Evolutionary conservation across 2,797 vertebrate genomes (phyloP), one percentile per base, ranked within the genome.

Genomic region (Acanthiza pusilla): DNA sequence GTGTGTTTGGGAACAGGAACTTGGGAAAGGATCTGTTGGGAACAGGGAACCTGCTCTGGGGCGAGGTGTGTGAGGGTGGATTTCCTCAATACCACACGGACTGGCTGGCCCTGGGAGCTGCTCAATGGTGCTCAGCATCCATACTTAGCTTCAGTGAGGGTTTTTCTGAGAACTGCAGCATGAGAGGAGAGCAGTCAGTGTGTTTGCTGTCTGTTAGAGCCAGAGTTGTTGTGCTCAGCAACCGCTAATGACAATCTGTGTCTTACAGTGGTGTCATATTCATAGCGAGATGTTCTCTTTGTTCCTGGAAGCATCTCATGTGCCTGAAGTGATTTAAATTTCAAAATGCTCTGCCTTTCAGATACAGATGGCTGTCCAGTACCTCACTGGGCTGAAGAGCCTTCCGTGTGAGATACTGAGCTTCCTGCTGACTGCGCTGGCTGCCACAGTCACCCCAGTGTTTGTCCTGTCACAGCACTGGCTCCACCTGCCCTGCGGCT

Each of bases 401-500:
- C 97, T 98, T 13, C 98, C 97, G 2, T 98, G 99, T 68, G 99
- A 99, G 98, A 98, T 97, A 0, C 94, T 99, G 85, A 98, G 99
- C 97, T 99, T 99, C 96, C 98, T 99, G 67, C 98, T 99, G 94
- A 99, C 98, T 62, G 97, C 98, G 92, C 98, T 99, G 62, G 98
- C 99, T 63, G 98, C 98, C 65, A 97, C 98, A 5, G 97, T 98
- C 90, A 99, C 99, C n/a, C 99, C 99, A 0, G 92, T 99, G 70
- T 99, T 99, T 38, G 97, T 99, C 89, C 97, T 99, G 91, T 99
- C 99, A 7, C 98, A 99, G 96, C 98, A 96, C 92, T 99, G 99
- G 99, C 98, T 98, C 91, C 99, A 99, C 97, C 97, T 99, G 96
- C 99, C 99, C 29, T 99, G 99, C 22, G 99, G 99, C 91, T 99